phyloP scores from a whole-genome alignment of 1,140 invertebrate genomes.

The Zaprionus vittiger region DNA sequence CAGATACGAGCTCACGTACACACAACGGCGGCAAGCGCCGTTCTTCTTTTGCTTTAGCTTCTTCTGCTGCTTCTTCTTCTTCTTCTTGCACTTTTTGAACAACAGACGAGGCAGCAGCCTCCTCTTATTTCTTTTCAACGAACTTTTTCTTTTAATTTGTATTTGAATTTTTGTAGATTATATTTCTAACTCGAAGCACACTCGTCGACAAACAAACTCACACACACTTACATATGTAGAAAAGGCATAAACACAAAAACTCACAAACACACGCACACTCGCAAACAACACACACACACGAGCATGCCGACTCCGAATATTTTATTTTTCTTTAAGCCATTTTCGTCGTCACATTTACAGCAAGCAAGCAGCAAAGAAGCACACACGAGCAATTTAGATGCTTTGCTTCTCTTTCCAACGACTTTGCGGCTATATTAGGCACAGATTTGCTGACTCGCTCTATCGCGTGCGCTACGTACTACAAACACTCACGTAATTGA shows the following conservation, averaged over 20 bases:
- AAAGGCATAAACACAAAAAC: constrained; percentile 13
- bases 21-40: constrained; percentile 32
- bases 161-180: constrained; percentile 48
- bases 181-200: constrained; percentile 34
- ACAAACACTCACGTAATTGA: constrained; percentile 70
- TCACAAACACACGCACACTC: constrained; percentile 18
- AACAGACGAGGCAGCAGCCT: constrained; percentile 34
- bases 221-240: constrained; percentile 15
- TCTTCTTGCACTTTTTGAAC: constrained; percentile 52
- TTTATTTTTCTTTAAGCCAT: constrained; percentile 69
- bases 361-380: constrained; percentile 30
- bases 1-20: constrained; percentile 12
- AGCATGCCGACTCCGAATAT: constrained; percentile 42
- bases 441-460: constrained; percentile 72
- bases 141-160: constrained; percentile 27
- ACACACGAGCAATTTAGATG: constrained; percentile 62
- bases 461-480: constrained; percentile 59
- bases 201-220: constrained; percentile 9
- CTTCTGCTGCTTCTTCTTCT: constrained; percentile 14
- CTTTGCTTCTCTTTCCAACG: constrained; percentile 55
- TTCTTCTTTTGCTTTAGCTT: constrained; percentile 30
- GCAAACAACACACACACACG: constrained; percentile 20
- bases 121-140: constrained; percentile 24
- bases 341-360: constrained; percentile 76
- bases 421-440: constrained; percentile 37